phyloP scores from a whole-genome alignment of 2,113 vertebrate species.

The Leptodactylus fuscus region DNA sequence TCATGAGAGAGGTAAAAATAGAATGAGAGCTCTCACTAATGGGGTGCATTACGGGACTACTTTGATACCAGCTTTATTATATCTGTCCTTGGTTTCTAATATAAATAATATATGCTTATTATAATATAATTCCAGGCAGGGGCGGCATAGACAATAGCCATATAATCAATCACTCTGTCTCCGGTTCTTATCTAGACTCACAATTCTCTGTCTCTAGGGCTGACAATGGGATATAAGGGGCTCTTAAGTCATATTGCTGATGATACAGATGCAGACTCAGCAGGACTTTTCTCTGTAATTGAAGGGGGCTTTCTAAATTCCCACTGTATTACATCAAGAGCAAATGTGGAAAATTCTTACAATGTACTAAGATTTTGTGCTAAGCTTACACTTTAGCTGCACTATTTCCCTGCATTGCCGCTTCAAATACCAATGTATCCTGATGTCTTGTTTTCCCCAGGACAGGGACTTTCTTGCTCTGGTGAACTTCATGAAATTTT shows the following conservation, averaged over 20 bases:
- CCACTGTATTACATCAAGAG: conserved; percentile 3
- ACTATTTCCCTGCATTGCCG: not conserved
- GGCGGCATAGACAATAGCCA: not conserved
- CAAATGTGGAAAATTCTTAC: not conserved
- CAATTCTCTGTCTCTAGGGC: not conserved
- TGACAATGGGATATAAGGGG: not conserved
- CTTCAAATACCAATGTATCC: not conserved
- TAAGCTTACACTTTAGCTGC: not conserved
- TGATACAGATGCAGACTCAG: conserved; percentile 21
- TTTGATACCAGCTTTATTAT: not conserved
- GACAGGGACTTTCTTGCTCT: conserved; percentile 45
- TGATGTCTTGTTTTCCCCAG: conserved; percentile 25
- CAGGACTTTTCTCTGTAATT: conserved; percentile 28
- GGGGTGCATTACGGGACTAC: not conserved
- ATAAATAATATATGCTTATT: not conserved
- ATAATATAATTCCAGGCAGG: not conserved
- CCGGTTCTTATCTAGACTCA: not conserved
- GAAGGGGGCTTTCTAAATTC: conserved; percentile 35
- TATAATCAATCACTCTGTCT: conserved; percentile 30
- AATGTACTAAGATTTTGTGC: not conserved
- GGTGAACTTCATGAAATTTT: conserved; percentile 30
- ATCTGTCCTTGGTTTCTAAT: not conserved
- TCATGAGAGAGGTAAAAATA: not conserved
- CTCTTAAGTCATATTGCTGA: conserved; percentile 13
- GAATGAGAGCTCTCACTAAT: no score